These are phyloP conservation scores for Hippocampus comes DNA, from an alignment of 2,113 vertebrate genomes.

Conservation along the genomic window DNA sequence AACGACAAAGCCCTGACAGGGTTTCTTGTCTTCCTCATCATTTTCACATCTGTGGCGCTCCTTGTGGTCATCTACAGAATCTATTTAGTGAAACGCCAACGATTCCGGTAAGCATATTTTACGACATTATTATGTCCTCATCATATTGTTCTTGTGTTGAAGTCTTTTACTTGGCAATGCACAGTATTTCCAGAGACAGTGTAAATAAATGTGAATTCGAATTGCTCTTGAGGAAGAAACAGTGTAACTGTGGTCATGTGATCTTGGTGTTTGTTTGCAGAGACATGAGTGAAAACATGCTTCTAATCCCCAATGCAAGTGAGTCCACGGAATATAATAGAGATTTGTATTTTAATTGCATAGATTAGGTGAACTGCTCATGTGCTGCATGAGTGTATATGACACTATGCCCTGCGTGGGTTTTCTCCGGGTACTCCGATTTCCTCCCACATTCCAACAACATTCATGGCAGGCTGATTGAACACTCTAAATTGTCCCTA, in stretches of 20 bases:
- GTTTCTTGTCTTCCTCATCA: constrained; percentile 83
- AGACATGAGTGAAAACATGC: constrained; percentile 61
- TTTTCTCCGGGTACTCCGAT: no score
- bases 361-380: neutral
- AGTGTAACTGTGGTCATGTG: neutral
- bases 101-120: constrained; percentile 70
- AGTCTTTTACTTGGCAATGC: neutral
- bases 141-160: neutral
- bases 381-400: no score
- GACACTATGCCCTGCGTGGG: no score
- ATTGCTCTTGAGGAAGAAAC: neutral
- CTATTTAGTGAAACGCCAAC: constrained; percentile 75
- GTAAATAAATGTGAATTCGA: neutral
- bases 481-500: no score
- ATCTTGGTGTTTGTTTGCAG: constrained; percentile 33
- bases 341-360: neutral
- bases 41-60: constrained; percentile 81
- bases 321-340: constrained; percentile 43
- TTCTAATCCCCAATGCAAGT: constrained; percentile 76
- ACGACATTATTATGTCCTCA: neutral
- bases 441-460: no score
- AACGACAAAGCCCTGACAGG: constrained; percentile 82
- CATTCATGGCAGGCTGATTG: no score
- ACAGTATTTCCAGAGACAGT: neutral
- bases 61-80: constrained; percentile 87